phyloP scores from a whole-genome alignment of 2,888 invertebrate species.

The Spodoptera picta region DNA sequence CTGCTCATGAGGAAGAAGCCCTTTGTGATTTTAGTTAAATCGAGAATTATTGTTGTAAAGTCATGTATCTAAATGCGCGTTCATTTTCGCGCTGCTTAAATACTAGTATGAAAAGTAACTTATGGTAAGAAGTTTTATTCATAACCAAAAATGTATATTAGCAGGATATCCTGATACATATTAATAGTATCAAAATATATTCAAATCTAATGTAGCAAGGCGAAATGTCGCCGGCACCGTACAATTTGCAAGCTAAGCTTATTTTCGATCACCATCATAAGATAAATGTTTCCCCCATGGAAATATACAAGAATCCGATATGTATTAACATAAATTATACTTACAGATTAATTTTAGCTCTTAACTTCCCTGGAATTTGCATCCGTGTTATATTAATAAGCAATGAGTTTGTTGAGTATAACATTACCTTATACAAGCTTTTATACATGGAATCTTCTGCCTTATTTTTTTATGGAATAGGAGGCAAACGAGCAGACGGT shows the following conservation, averaged over 20 bases:
- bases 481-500: no score
- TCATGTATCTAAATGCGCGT: no score
- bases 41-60: no score
- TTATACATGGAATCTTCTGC: constrained; percentile 1
- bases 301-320: constrained; percentile 73
- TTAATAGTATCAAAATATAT: constrained; percentile 64
- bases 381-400: constrained; percentile 56
- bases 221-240: constrained; percentile 53
- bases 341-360: constrained; percentile 75
- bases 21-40: background rate
- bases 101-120: no score
- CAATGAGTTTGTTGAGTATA: constrained; percentile 49
- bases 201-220: constrained; percentile 69
- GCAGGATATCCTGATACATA: constrained; percentile 44
- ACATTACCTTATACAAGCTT: constrained; percentile 42
- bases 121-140: background rate
- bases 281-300: constrained; percentile 76
- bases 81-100: no score
- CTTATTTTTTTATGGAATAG: no score
- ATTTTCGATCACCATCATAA: constrained; percentile 76
- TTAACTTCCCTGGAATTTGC: constrained; percentile 52
- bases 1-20: no score
- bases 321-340: constrained; percentile 82
- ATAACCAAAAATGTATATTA: constrained; percentile 9
- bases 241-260: constrained; percentile 73